These are phyloP conservation scores for Menidia beryllina DNA, from an alignment of 2,113 vertebrate species.

Conservation along the genomic window DNA sequence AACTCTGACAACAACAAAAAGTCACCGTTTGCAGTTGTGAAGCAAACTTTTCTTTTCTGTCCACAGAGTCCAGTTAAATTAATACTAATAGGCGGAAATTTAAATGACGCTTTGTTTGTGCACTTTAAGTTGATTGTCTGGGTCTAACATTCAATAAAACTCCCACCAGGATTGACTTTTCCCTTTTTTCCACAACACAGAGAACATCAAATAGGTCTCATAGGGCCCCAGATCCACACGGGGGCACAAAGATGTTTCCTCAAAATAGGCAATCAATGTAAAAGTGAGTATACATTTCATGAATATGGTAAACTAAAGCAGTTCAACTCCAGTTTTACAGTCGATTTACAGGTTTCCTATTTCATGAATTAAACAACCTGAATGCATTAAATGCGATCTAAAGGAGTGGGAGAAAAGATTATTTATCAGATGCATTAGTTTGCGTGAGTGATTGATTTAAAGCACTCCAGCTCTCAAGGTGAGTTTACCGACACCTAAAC, in stretches of 20 bases:
- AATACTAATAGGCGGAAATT: not conserved
- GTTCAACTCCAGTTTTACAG: not conserved
- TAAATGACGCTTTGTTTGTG: not conserved
- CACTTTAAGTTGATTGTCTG: not conserved
- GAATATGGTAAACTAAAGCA: not conserved
- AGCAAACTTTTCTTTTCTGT: not conserved
- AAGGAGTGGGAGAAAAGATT: not conserved
- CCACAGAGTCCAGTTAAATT: not conserved
- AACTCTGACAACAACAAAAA: not conserved
- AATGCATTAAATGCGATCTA: not conserved
- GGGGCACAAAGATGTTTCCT: conserved; percentile 1
- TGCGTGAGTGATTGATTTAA: not conserved
- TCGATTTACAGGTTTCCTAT: not conserved
- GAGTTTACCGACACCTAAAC: not conserved
- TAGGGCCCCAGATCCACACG: not conserved
- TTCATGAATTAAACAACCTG: not conserved
- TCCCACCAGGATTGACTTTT: not conserved
- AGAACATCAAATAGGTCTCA: not conserved
- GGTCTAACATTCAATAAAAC: not conserved
- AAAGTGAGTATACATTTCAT: not conserved
- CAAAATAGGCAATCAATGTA: not conserved
- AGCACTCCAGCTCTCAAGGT: not conserved
- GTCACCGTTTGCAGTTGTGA: not conserved
- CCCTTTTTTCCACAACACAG: not conserved
- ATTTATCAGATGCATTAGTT: no score